Evolutionary conservation across 2,888 invertebrate genomes (phyloP).

Genomic region (Chironomus tentans): DNA sequence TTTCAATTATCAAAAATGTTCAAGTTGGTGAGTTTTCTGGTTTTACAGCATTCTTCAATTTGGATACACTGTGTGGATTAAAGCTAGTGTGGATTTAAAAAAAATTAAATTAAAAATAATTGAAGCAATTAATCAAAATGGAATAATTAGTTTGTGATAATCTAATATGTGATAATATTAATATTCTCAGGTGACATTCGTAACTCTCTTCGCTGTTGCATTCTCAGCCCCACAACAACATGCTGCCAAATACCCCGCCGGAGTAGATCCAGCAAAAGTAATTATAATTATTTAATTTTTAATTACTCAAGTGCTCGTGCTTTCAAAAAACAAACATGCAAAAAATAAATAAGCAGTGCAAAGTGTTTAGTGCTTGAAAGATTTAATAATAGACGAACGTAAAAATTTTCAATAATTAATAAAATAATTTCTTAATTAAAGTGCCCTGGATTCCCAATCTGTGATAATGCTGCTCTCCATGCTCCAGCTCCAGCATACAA

Average conservation of each 20-base stretch:
- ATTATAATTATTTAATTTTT: too few species aligned
- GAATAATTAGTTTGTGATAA: too few species aligned
- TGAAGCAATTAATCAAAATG: not conserved
- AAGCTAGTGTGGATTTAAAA: not conserved
- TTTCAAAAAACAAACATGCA: too few species aligned
- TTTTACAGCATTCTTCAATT: not conserved
- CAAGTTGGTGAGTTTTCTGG: constrained; percentile 14
- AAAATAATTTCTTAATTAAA: too few species aligned
- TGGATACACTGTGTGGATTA: not conserved
- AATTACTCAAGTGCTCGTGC: too few species aligned
- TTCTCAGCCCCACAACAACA: constrained; percentile 40
- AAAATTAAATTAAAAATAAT: not conserved
- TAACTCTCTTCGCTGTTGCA: constrained; percentile 32
- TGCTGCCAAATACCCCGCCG: constrained; percentile 44
- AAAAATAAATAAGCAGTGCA: too few species aligned
- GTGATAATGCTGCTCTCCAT: constrained; percentile 44
- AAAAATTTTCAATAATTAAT: too few species aligned
- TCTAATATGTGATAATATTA: too few species aligned
- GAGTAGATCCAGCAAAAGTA: constrained; percentile 42
- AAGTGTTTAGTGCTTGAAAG: too few species aligned
- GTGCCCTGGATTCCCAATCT: constrained; percentile 46
- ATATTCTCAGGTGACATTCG: constrained; percentile 3
- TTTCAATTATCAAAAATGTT: constrained; percentile 13
- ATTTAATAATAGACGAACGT: too few species aligned
- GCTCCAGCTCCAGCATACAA: constrained; percentile 29